Evolutionary conservation across 2,888 invertebrate species (phyloP), one percentile per base, ranked within the genome.

Genomic region (Panorpa germanica): DNA sequence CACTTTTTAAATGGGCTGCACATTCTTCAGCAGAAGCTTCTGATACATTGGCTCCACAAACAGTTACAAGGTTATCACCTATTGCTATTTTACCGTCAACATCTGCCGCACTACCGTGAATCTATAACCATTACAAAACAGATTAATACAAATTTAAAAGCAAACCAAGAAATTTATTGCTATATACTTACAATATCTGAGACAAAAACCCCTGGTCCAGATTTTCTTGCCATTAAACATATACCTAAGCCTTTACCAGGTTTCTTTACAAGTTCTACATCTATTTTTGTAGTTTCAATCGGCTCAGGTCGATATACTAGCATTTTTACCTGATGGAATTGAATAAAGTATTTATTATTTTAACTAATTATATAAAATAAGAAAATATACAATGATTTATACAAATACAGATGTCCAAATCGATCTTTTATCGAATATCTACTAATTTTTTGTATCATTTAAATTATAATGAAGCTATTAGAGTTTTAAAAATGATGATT

Each of bases 211-310:
- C 90, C 88, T 47, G 71, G 61, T 43, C 66, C 72, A 54, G 63
- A 67, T 50, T 67, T 82, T 49, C 66, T 63, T 17, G 78, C 82
- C 6, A 85, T 72, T 38, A 91, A 70, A 36, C 85, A 82, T 39
- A 96, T 61, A 0, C 91, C 91, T 14, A 90, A 59, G 25, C 88
- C 78, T 49, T 83, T 80, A 25, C 88, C 88, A 1, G 81, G 64
- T 52, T 91, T 91, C 49, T 85, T 85, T 25, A 71, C 57, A 32
- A 95, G 57, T 38, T 93, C 91, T 3, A 88, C 73, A 35, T 81
- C 81, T 33, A 83, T 57, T 42, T 73, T 69, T 23, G 75, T 65
- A 26, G 77, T 70, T 29, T 74, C 75, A 2, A 72, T 69, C 21
- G 81, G 78, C 35, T 74, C 75, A 18, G 74, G 71, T 21, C 74